These are phyloP conservation scores for Seriola aureovittata DNA, from an alignment of 2,113 vertebrate species.

Conservation along the genomic window DNA sequence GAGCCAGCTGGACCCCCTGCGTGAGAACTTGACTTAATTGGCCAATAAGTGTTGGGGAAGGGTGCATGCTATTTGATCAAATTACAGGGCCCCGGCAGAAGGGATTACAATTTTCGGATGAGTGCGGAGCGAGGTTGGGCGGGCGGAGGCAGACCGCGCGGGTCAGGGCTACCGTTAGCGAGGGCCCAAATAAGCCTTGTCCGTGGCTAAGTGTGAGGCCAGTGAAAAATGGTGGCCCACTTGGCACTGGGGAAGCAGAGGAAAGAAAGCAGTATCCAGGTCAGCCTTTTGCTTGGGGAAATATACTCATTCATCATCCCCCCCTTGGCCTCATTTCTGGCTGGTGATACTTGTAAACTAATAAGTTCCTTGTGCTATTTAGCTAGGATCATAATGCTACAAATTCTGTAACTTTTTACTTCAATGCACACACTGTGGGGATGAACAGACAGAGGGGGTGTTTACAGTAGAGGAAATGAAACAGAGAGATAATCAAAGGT, in stretches of 20 bases:
- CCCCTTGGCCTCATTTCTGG: conserved; percentile 96
- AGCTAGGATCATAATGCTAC: conserved; percentile 86
- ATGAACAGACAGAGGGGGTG: conserved; percentile 19
- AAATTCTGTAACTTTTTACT: conserved; percentile 78
- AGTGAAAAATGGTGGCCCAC: conserved; percentile 96
- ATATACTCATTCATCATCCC: conserved; percentile 92
- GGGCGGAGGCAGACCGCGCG: conserved; percentile 30
- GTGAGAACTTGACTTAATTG: conserved; percentile 99
- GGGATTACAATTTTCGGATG: conserved; percentile 92
- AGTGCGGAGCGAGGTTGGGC: conserved; percentile 81
- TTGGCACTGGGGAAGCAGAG: conserved; percentile 85
- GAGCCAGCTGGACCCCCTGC: conserved; percentile 99
- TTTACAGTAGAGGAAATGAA: conserved; percentile 32
- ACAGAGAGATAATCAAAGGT: neutral
- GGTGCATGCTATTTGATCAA: conserved; percentile 96
- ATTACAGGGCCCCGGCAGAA: conserved; percentile 91
- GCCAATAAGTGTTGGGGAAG: conserved; percentile 99
- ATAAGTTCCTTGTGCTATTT: conserved; percentile 89
- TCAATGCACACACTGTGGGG: conserved; percentile 9
- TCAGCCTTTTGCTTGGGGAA: conserved; percentile 94
- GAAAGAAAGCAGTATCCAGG: conserved; percentile 88
- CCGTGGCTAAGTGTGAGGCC: conserved; percentile 91
- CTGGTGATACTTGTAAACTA: conserved; percentile 90
- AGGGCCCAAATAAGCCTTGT: conserved; percentile 88
- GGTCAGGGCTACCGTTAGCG: conserved; percentile 77